Evolutionary conservation across 2,888 invertebrate species (phyloP).

Genomic region (Platycheirus albimanus): DNA sequence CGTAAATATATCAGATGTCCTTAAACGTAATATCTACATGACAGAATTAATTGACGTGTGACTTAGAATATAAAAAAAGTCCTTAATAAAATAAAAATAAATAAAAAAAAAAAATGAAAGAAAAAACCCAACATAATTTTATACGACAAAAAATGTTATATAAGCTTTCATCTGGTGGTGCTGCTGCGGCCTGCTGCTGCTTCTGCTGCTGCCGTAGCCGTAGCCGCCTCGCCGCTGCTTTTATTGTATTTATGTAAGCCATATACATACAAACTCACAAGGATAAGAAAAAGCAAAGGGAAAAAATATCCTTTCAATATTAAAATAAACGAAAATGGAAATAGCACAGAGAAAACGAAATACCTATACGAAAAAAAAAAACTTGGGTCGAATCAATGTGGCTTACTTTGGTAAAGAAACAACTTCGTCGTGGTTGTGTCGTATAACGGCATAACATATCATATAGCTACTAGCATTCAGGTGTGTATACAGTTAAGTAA

Average conservation of each 20-base stretch:
- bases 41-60: constrained; percentile 61
- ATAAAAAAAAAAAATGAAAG: constrained; percentile 19
- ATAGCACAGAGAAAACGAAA: constrained; percentile 43
- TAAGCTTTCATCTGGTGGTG: constrained; percentile 67
- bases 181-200: no score
- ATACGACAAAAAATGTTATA: constrained; percentile 69
- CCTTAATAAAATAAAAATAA: background rate
- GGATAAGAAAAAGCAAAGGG: constrained; percentile 55
- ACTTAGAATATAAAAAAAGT: constrained; percentile 35
- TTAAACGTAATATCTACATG: constrained; percentile 22
- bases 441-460: constrained; percentile 11
- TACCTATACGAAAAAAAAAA: constrained; percentile 32
- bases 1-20: constrained; percentile 10
- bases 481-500: constrained; percentile 65
- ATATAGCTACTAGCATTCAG: constrained; percentile 49
- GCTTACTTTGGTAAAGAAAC: constrained; percentile 61
- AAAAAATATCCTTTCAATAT: constrained; percentile 61
- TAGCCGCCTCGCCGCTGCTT: constrained; percentile 44
- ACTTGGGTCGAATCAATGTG: constrained; percentile 69
- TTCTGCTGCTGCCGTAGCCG: no score
- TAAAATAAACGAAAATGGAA: constrained; percentile 73
- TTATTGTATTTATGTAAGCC: constrained; percentile 57
- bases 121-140: constrained; percentile 57
- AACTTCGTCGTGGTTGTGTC: constrained; percentile 26
- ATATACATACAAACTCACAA: constrained; percentile 36